Evolutionary conservation across 2,888 invertebrate genomes (phyloP).

Genomic region (Ennomos fuscantarius): DNA sequence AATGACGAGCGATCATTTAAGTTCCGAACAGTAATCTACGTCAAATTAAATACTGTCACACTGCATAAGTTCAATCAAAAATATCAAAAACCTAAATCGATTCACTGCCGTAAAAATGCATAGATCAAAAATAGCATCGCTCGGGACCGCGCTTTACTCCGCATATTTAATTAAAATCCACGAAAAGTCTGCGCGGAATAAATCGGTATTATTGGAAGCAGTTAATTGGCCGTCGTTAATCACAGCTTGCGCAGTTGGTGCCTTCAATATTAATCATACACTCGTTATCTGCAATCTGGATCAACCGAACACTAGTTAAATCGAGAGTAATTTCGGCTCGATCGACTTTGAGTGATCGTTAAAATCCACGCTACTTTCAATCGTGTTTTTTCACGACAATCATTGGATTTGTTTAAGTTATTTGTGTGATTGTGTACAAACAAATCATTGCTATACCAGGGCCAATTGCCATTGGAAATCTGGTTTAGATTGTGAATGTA

Average conservation of each 20-base stretch:
- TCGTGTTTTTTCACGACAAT: conserved; percentile 26
- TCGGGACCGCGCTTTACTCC: conserved; percentile 6
- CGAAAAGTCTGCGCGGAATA: conserved; percentile 48
- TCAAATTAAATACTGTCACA: no score
- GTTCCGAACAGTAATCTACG: no score
- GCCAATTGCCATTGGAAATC: conserved; percentile 27
- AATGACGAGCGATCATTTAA: no score
- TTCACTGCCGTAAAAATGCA: conserved; percentile 1
- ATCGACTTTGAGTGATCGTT: conserved; percentile 35
- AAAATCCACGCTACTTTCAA: conserved; percentile 13
- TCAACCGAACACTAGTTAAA: conserved; percentile 53
- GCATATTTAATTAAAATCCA: conserved; percentile 44
- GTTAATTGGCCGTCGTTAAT: conserved; percentile 73
- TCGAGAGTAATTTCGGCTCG: conserved; percentile 58
- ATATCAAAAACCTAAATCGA: not conserved
- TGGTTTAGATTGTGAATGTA: conserved; percentile 30
- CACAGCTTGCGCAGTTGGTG: conserved; percentile 59
- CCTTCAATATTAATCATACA: conserved; percentile 70
- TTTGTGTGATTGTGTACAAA: conserved; percentile 31
- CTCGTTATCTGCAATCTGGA: conserved; percentile 67
- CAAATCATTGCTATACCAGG: conserved; percentile 25
- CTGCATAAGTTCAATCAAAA: no score
- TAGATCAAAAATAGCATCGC: conserved; percentile 12
- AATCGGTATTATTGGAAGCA: conserved; percentile 59
- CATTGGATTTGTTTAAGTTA: conserved; percentile 25